Evolutionary conservation across 2,113 vertebrate genomes (phyloP).

Genomic region (Clarias gariepinus): DNA sequence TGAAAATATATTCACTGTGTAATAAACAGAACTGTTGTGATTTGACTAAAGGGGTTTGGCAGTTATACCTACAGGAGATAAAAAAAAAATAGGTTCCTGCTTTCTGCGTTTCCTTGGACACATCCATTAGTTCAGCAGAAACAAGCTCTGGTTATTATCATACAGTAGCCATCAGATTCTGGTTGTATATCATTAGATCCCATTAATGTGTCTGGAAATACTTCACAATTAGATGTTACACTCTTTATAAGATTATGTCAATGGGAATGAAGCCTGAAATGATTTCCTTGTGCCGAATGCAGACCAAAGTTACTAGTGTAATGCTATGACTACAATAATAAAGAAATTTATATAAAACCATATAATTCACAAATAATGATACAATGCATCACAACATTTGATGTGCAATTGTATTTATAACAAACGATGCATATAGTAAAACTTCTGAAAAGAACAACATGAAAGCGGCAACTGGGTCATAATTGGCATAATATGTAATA

Average conservation of each 20-base stretch:
- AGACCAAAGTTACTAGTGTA: too few species aligned
- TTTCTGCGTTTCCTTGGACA: not conserved
- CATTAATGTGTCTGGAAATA: not conserved
- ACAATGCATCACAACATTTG: too few species aligned
- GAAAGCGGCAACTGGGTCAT: too few species aligned
- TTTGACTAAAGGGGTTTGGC: not conserved
- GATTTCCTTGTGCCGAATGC: too few species aligned
- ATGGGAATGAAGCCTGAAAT: not conserved
- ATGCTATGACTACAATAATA: too few species aligned
- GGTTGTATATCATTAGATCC: not conserved
- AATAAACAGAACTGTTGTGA: not conserved
- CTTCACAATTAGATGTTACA: not conserved
- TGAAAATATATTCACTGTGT: not conserved
- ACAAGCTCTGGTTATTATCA: not conserved
- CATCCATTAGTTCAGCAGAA: not conserved
- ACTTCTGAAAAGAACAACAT: too few species aligned
- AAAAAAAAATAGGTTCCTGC: not conserved
- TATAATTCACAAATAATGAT: too few species aligned
- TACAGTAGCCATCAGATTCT: not conserved
- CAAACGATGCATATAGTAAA: too few species aligned
- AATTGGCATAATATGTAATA: too few species aligned
- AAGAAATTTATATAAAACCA: too few species aligned
- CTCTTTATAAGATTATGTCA: not conserved
- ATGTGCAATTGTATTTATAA: too few species aligned
- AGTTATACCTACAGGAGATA: not conserved